phyloP scores from a whole-genome alignment of 2,797 vertebrate species.

The Pseudochaenichthys georgianus region DNA sequence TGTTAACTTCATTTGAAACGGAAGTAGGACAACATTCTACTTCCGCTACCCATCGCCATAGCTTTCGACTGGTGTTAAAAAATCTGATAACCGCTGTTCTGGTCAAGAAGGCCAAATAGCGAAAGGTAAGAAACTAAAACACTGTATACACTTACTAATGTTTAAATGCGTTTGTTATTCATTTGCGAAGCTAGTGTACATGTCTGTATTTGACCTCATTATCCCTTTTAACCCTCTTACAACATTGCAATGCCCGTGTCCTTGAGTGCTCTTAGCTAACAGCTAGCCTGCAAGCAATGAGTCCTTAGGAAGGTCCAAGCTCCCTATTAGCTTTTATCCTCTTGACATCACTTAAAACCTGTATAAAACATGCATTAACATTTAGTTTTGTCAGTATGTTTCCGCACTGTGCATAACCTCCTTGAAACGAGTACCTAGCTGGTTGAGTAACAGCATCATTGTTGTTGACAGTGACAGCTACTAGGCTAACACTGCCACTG shows the following conservation, averaged over 20 bases:
- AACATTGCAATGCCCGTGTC: constrained; percentile 58
- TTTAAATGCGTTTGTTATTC: too few relatives aligned
- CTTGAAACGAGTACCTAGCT: not conserved
- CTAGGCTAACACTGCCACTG: not conserved
- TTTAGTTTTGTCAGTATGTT: not conserved
- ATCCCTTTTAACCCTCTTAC: constrained; percentile 1
- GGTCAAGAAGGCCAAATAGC: constrained; percentile 90
- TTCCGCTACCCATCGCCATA: constrained; percentile 57
- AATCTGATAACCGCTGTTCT: constrained; percentile 80
- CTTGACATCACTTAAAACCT: accelerated
- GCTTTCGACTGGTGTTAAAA: constrained; percentile 9
- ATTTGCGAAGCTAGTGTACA: accelerated
- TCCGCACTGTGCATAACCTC: too few relatives aligned
- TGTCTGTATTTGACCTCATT: not conserved
- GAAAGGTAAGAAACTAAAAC: constrained; percentile 77
- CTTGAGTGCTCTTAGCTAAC: constrained; percentile 75
- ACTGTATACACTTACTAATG: accelerated
- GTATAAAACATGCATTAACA: too few relatives aligned
- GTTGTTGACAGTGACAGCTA: constrained; percentile 49
- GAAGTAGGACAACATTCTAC: not conserved
- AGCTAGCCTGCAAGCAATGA: constrained; percentile 46
- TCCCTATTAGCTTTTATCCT: not conserved
- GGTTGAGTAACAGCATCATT: not conserved
- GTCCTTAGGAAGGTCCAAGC: not conserved
- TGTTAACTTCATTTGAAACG: accelerated